phyloP scores from a whole-genome alignment of 2,888 invertebrate species.

The Dyspetes luteomarginatus region DNA sequence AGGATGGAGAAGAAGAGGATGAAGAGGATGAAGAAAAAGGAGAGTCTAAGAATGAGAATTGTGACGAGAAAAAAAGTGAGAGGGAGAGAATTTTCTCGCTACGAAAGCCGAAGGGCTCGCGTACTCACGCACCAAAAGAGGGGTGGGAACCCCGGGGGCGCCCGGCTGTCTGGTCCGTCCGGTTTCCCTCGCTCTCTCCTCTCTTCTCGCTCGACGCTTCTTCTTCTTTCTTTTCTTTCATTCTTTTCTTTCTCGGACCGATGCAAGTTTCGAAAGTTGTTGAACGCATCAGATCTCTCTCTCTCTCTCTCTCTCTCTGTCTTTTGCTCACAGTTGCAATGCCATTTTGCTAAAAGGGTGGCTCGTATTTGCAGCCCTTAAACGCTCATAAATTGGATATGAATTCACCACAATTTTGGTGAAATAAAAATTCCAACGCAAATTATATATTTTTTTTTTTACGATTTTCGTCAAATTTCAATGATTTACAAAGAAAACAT shows the following conservation, averaged over 20 bases:
- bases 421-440: no score
- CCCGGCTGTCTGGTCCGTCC: constrained; percentile 80
- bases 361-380: no score
- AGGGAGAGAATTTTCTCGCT: constrained; percentile 13
- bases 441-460: no score
- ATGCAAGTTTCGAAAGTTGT: constrained; percentile 46
- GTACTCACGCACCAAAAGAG: constrained; percentile 64
- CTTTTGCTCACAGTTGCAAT: no score
- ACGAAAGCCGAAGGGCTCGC: constrained; percentile 63
- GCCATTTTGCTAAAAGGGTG: no score
- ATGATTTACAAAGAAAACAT: no score
- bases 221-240: constrained; percentile 52
- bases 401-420: no score
- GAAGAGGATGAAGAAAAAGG: no score
- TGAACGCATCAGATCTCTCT: background rate
- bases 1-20: constrained; percentile 3
- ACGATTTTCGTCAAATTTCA: no score
- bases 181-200: constrained; percentile 74
- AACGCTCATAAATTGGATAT: no score
- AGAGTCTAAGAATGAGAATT: constrained; percentile 16
- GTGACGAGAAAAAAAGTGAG: constrained; percentile 11
- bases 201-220: no score
- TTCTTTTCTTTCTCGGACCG: constrained; percentile 22
- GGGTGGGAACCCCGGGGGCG: constrained; percentile 77
- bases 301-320: no score